Evolutionary conservation across 1,140 invertebrate species (phyloP), one percentile per base, ranked within the genome.

Genomic region (Brachionus manjavacas): DNA sequence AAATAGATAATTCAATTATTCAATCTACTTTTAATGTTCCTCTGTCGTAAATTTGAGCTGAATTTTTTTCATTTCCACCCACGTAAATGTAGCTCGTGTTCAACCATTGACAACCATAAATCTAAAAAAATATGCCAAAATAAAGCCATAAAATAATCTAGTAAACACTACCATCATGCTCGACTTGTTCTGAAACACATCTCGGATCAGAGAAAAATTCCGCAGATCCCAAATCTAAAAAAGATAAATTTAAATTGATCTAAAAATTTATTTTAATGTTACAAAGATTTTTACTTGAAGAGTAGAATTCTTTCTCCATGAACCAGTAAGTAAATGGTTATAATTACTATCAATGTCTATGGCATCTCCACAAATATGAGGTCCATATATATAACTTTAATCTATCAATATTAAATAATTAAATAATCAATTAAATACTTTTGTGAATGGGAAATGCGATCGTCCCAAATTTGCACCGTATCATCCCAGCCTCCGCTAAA

Each of bases 401-500:
- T 35, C 7, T 1, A 35, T 35, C 7, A 35, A 35, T 35, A 7
- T 35, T 7, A 35, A 35, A 35, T 35, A 35, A 35, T 35, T 6
- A 35, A 35, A 35, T 35, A 6, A 35, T 35, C 7, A 7, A 35
- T 35, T 35, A 35, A 35, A 35, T 35, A 64, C 60, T 84, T 60
- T 60, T 76, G 72, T 46, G 81, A 83, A 31, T 70, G 20, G 3
- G 31, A 20, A 11, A 16, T 28, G 20, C 81, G 83, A 25, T 74
- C 83, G 35, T 84, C 83, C 83, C 83, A 84, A 41, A 74, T 52
- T 66, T 84, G 83, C 4, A 84, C 25, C 3, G 72, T 84, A 11
- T 84, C 70, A 84, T 84, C 83, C 83, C 83, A 84, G n/a, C 83
- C 83, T 49, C 83, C 83, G 7, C 28, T 74, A 43, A 74, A 72